phyloP scores from a whole-genome alignment of 1,140 invertebrate species.

The Sarcophaga peregrina region DNA sequence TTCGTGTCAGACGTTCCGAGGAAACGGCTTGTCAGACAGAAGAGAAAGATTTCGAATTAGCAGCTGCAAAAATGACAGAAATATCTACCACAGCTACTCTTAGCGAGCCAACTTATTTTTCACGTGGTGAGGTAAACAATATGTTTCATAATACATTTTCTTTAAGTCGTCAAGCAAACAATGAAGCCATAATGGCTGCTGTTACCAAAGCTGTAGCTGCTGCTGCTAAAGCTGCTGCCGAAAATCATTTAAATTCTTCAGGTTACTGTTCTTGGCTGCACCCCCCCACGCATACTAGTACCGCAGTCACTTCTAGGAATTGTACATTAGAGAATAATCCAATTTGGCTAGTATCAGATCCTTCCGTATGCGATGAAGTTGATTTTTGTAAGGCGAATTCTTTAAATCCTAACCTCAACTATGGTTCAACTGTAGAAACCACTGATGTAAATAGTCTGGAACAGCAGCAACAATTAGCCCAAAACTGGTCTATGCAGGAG shows the following conservation, averaged over 20 bases:
- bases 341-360: background rate
- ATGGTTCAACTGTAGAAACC: background rate
- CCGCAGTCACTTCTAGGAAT: background rate
- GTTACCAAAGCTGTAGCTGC: conserved; percentile 37
- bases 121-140: background rate
- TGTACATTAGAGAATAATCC: background rate
- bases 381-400: conserved; percentile 36
- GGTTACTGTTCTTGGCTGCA: background rate
- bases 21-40: conserved; percentile 46
- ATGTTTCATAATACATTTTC: conserved; percentile 38
- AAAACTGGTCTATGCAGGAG: conserved; percentile 53
- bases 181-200: conserved; percentile 36
- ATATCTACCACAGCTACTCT: background rate
- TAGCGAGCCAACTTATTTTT: background rate
- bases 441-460: background rate
- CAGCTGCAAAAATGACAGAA: conserved; percentile 15
- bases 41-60: conserved; percentile 27
- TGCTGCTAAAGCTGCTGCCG: conserved; percentile 36
- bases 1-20: conserved; percentile 30
- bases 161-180: conserved; percentile 33
- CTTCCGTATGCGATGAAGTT: conserved; percentile 28
- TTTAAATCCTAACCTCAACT: too few species aligned
- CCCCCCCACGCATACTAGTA: background rate
- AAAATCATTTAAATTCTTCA: conserved; percentile 31
- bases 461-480: background rate